A percentile compares a stretch with the other conserved stretches of the same genome.
phyloP scores from a whole-genome alignment of 2,797 vertebrate species.

The Triplophysa yarkandensis region DNA sequence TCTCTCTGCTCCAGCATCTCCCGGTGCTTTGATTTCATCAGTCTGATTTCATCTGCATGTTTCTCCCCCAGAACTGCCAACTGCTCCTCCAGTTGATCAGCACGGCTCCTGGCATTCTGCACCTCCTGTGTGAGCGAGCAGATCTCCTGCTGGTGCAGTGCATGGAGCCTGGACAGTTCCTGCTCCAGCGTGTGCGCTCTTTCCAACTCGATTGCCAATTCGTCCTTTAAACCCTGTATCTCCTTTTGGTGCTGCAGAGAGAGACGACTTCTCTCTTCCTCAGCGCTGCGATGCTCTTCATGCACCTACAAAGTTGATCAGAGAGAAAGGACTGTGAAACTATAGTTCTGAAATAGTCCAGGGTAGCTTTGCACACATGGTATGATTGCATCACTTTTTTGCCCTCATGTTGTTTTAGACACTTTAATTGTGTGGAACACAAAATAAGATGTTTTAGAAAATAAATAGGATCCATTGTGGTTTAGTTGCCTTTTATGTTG shows the following conservation, averaged over 20 bases:
- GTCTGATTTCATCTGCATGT: conserved; percentile 58
- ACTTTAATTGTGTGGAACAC: too few relatives aligned
- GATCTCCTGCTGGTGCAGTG: conserved; percentile 67
- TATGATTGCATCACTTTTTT: too few relatives aligned
- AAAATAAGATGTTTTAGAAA: too few relatives aligned
- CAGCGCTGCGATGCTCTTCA: conserved; percentile 68
- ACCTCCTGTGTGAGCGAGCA: conserved; percentile 64
- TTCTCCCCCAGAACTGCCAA: conserved; percentile 62
- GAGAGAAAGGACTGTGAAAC: too few relatives aligned
- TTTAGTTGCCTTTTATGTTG: too few relatives aligned
- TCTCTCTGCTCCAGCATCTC: conserved; percentile 61
- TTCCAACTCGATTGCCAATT: conserved; percentile 65
- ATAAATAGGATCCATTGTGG: too few relatives aligned
- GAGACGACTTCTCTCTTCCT: conserved; percentile 74
- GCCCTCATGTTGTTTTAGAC: too few relatives aligned
- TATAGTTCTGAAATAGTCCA: not conserved
- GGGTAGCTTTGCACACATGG: too few relatives aligned
- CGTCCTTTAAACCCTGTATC: conserved; percentile 66
- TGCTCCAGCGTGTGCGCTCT: conserved; percentile 63
- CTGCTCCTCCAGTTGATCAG: conserved; percentile 68
- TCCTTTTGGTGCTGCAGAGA: conserved; percentile 73
- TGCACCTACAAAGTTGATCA: conserved; percentile 6
- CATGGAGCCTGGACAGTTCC: conserved; percentile 68
- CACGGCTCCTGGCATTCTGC: conserved; percentile 57
- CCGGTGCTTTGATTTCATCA: conserved; percentile 58